Conservation (phyloP, 2,113 vertebrate species). For the Sclerurus mexicanus region DNA sequence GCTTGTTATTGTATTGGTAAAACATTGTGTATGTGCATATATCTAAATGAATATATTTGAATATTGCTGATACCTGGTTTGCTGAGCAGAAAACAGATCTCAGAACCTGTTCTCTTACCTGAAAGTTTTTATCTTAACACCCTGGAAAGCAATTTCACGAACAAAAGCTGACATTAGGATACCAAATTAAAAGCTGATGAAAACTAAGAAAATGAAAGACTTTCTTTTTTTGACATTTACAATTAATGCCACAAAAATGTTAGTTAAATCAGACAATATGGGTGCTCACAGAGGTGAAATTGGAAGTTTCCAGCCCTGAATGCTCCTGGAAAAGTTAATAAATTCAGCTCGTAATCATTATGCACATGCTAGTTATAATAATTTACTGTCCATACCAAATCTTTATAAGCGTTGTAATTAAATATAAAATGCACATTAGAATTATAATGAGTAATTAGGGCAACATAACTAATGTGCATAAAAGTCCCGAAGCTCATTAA, state of each 20-base stretch:
- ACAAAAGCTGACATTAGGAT: constrained; percentile 26
- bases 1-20: background rate
- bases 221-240: constrained; percentile 54
- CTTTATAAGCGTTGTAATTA: constrained; percentile 86
- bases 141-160: constrained; percentile 3
- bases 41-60: background rate
- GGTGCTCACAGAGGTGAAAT: constrained; percentile 76
- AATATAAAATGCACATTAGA: constrained; percentile 86
- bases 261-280: constrained; percentile 75
- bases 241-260: constrained; percentile 72
- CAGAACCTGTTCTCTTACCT: background rate
- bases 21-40: accelerated
- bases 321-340: constrained; percentile 80
- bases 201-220: constrained; percentile 14
- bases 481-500: constrained; percentile 79
- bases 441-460: constrained; percentile 82
- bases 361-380: constrained; percentile 79
- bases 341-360: constrained; percentile 77
- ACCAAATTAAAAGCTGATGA: constrained; percentile 52
- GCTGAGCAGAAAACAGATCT: background rate
- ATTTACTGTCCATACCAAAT: constrained; percentile 82
- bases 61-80: background rate
- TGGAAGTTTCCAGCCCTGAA: constrained; percentile 71
- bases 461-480: constrained; percentile 77
- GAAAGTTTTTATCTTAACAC: background rate